These are phyloP conservation scores for Gadopsis bispinosus DNA, from an alignment of 2,797 vertebrate genomes.

Conservation along the genomic window DNA sequence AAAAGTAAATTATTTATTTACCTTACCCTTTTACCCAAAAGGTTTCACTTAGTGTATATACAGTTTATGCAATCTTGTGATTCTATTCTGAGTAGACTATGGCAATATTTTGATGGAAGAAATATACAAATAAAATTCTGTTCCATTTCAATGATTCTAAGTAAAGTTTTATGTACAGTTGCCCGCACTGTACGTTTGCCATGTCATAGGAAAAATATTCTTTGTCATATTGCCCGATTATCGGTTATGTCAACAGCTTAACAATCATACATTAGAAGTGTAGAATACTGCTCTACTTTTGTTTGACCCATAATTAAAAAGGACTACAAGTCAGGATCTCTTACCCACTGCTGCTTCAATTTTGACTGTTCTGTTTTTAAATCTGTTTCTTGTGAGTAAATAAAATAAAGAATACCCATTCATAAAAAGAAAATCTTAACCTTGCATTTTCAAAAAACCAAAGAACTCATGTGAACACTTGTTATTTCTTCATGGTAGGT, in stretches of 20 bases:
- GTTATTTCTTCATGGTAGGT: not conserved
- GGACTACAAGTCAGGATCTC: not conserved
- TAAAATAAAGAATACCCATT: not conserved
- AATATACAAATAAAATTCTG: too few relatives aligned
- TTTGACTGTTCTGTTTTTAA: not conserved
- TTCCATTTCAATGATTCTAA: not conserved
- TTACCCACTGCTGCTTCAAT: not conserved
- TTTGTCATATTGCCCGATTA: not conserved
- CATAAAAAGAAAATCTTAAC: not conserved
- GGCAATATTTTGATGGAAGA: not conserved
- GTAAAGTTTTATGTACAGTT: not conserved
- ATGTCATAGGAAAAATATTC: not conserved
- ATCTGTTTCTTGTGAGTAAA: not conserved
- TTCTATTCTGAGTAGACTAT: not conserved
- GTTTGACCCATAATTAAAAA: too few relatives aligned
- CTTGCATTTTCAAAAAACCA: not conserved
- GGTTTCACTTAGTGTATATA: not conserved
- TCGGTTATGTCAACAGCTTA: not conserved
- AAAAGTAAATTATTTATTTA: slow-evolving; percentile 42
- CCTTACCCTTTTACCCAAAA: not conserved
- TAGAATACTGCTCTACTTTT: not conserved
- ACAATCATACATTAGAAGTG: not conserved
- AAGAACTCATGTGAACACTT: not conserved
- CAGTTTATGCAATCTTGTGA: not conserved
- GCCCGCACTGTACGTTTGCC: not conserved